phyloP scores from a whole-genome alignment of 2,113 vertebrate genomes.

The Cinclus mexicanus region DNA sequence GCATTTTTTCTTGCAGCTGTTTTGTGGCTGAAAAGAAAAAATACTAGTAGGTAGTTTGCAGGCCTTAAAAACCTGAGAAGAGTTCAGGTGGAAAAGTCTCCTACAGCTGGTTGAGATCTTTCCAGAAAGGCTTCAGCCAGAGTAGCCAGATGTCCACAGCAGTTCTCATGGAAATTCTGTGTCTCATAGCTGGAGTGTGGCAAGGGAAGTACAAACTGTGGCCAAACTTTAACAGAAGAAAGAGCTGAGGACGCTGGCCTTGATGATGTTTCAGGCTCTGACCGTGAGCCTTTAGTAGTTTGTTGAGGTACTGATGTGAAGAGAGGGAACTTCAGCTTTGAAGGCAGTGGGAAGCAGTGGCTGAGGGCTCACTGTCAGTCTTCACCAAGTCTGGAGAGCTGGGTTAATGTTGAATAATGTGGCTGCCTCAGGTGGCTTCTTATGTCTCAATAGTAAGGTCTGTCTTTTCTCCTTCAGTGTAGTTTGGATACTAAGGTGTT shows the following conservation, averaged over 20 bases:
- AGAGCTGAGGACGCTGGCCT: background rate
- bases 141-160: background rate
- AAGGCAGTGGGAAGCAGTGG: background rate
- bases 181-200: background rate
- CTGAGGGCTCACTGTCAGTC: background rate
- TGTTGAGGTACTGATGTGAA: background rate
- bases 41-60: background rate
- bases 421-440: background rate
- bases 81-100: background rate
- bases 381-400: background rate
- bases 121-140: background rate
- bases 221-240: background rate
- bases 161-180: background rate
- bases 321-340: background rate
- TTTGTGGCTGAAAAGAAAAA: background rate
- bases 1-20: background rate
- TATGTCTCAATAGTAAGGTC: background rate
- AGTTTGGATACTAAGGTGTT: background rate
- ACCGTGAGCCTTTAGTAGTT: background rate
- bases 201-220: background rate
- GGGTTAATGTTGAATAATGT: fast-evolving
- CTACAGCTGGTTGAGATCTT: background rate
- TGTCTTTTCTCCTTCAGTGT: background rate
- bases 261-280: background rate
- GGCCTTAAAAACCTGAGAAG: background rate